Evolutionary conservation across 2,113 vertebrate genomes (phyloP), one percentile per base, ranked within the genome.

Genomic region (Corythoichthys intestinalis): DNA sequence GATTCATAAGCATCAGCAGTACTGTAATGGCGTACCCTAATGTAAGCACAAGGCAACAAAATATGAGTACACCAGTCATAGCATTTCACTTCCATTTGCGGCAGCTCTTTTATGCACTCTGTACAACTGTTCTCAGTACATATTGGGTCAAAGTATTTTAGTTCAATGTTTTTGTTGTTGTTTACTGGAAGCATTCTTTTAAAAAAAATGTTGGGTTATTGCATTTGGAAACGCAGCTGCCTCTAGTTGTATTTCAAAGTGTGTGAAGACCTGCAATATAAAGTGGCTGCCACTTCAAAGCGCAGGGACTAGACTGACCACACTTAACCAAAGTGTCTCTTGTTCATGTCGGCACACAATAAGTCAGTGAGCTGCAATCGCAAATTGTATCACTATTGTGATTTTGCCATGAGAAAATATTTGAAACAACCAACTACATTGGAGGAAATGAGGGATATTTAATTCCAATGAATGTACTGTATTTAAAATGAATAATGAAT

Each of bases 251-350:
- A 15, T 38, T 59, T 38, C 17, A 13, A 47, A 34, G 1, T 34
- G 61, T 28, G n/a, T 63, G 61, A 63, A 63, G 20, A 34, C n/a
- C 46, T 47, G 44, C n/a, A 14, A 41, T 63, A 47, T 63, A 28
- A 63, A 34, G 41, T 13, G 44, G 4, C 20, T 47, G 41, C 41
- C 41, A 47, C 59, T n/a, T 61, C 15, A 13, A 13, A 49, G 14
- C 11, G 4, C 4, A 11, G 6, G 5, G 56, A 58, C 13, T 37
- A 37, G 56, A 37, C 5, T 58, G 56, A 34, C 20, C 10, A 34
- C 17, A 60, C 37, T 28, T 35, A 58, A 58, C 35, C 14, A 37
- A 35, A 58, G 56, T 58, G 34, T 12, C n/a, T 61, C 15, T 20
- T n/a, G 38, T 44, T 17, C 39, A 17, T 61, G 8, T 20, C 12